Conservation (phyloP, 1,140 invertebrate species). For the Telenomus remus region DNA sequence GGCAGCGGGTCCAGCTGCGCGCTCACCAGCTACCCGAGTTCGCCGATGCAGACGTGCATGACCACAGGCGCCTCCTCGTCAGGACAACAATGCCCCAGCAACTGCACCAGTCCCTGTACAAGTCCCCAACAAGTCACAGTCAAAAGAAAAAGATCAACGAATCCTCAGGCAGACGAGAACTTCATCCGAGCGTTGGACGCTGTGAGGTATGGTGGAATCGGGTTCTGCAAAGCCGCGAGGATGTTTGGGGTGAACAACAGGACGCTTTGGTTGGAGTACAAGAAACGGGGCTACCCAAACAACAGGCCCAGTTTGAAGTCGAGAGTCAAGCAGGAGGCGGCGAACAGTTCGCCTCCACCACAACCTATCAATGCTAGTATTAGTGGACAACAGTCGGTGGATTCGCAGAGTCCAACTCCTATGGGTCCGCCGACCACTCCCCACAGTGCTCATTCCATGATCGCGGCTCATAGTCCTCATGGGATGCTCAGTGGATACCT, state of each 20-base stretch:
- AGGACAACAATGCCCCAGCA: slow-evolving; percentile 66
- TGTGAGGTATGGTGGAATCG: slow-evolving; percentile 86
- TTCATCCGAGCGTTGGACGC: slow-evolving; percentile 86
- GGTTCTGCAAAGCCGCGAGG: slow-evolving; percentile 88
- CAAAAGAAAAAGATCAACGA: slow-evolving; percentile 79
- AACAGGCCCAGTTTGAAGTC: slow-evolving; percentile 84
- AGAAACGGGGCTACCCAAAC: slow-evolving; percentile 86
- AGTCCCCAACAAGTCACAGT: slow-evolving; percentile 67
- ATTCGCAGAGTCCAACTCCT: slow-evolving; percentile 74
- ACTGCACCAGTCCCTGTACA: slow-evolving; percentile 70
- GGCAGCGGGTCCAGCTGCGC: slow-evolving; percentile 65
- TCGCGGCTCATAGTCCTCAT: slow-evolving; percentile 66
- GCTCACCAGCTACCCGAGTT: slow-evolving; percentile 67
- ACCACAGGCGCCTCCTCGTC: slow-evolving; percentile 59
- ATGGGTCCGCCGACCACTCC: slow-evolving; percentile 75
- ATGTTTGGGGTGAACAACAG: slow-evolving; percentile 89
- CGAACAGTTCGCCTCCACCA: slow-evolving; percentile 39
- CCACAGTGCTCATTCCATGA: slow-evolving; percentile 73
- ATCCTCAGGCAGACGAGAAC: slow-evolving; percentile 86
- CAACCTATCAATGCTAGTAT: slow-evolving; percentile 44
- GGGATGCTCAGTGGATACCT: slow-evolving; percentile 68
- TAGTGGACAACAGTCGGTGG: slow-evolving; percentile 65
- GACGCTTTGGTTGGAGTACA: slow-evolving; percentile 89
- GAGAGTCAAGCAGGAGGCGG: slow-evolving; percentile 78
- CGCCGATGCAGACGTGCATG: slow-evolving; percentile 60